These are phyloP conservation scores for Orchestes rusci DNA, from an alignment of 2,888 invertebrate species.

Conservation along the genomic window DNA sequence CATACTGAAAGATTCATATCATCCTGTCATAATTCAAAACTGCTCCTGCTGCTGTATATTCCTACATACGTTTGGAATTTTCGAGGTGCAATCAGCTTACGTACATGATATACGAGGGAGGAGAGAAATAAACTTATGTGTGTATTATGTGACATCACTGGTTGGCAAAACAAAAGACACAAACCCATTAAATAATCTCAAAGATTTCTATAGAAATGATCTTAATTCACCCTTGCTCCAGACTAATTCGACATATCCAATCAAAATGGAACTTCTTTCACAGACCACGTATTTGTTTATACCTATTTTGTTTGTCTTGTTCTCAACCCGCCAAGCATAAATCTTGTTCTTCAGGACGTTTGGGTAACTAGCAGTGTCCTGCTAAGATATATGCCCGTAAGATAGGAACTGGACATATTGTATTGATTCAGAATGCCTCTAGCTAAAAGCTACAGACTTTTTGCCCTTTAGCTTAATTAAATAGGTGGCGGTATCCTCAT, in stretches of 20 bases:
- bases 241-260: too few relatives aligned
- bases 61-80: too few relatives aligned
- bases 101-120: too few relatives aligned
- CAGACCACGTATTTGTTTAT: constrained; percentile 22
- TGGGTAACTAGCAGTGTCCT: constrained; percentile 41
- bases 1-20: constrained; percentile 17
- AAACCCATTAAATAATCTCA: too few relatives aligned
- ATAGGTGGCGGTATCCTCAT: constrained; percentile 15
- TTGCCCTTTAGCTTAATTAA: constrained; percentile 26
- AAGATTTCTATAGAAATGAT: too few relatives aligned
- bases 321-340: constrained; percentile 34
- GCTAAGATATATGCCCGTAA: constrained; percentile 41
- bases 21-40: constrained; percentile 21
- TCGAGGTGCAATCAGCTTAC: too few relatives aligned
- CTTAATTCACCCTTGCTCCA: too few relatives aligned
- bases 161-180: too few relatives aligned
- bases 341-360: constrained; percentile 34
- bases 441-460: constrained; percentile 40
- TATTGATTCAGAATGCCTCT: constrained; percentile 44
- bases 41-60: too few relatives aligned
- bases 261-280: too few relatives aligned
- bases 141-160: too few relatives aligned
- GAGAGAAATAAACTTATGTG: too few relatives aligned
- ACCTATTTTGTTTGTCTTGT: constrained; percentile 38
- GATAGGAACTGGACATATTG: constrained; percentile 39